Base-by-base conservation (phyloP, 2,888 invertebrate species). In the Drosophila dives region DNA sequence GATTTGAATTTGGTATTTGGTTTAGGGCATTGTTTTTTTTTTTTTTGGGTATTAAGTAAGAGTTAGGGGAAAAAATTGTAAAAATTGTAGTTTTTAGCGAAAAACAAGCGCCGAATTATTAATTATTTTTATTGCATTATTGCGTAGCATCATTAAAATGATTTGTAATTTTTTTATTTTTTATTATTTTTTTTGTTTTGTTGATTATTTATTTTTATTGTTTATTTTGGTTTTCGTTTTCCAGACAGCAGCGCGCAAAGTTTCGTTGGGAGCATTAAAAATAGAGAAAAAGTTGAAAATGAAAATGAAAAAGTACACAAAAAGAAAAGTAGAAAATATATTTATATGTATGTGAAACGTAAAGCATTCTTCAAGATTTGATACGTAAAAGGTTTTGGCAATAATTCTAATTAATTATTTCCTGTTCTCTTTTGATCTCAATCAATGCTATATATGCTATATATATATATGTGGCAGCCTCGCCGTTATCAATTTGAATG, bases 1-100 rank as follows among this genome's bases (percentile, higher is more conserved):
- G 91, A 92, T 92, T 92, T 91, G 75, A 83, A 77, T 88, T 84
- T 84, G 82, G 82, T 72, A 54, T 87, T 81, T 85, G 76, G 72
- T 84, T 82, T 81, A 74, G 80, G 86, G 67, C 53, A 70, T 80
- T 74, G 63, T 20, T 62, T 59, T 32, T 55, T 56, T 59, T 75
- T 55, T 63, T 45, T 32, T 60, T 26, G n/a, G 45, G 62, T 59
- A 68, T 85, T 77, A 66, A 76, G 70, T 72, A 63, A 73, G 64
- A 69, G 64, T 75, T 73, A 72, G 59, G 54, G 56, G 69, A 56
- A 64, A 63, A 67, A 55, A 66, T 63, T 58, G 32, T 56, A 60
- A 68, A 62, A 54, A 53, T 78, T 36, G 51, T 56, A 45, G 64
- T 60, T 64, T 76, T 70, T 68, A 82, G 82, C 73, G 65, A 83